A percentile compares a stretch with the other conserved stretches of the same genome.
Evolutionary conservation across 2,797 vertebrate genomes (phyloP).

Genomic region (Lepus oiostolus): DNA sequence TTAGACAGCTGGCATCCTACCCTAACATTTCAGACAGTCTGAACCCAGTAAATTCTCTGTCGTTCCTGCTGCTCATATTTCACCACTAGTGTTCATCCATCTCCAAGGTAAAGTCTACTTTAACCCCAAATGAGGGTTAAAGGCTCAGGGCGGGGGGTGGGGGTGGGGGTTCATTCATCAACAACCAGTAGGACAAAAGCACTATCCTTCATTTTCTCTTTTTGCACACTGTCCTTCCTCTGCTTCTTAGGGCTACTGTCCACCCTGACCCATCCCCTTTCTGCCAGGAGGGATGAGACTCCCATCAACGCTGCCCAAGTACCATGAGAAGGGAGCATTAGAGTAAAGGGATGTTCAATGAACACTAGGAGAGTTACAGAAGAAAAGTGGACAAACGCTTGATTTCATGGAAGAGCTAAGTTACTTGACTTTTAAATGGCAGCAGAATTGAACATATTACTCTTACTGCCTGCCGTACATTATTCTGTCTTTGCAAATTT

Average conservation of each 20-base stretch:
- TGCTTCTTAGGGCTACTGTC: not conserved
- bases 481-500: not conserved
- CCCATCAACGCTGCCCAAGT: not conserved
- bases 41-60: not conserved
- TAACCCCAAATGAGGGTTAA: not conserved
- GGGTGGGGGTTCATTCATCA: not conserved
- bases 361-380: not conserved
- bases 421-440: not conserved
- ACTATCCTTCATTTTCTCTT: not conserved
- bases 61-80: slow-evolving; percentile 19
- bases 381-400: not conserved
- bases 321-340: not conserved
- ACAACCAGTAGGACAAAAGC: not conserved
- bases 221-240: not conserved
- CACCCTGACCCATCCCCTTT: not conserved
- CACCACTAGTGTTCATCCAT: not conserved
- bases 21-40: slow-evolving; percentile 18
- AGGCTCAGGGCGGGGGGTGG: too few relatives aligned
- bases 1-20: slow-evolving; percentile 18
- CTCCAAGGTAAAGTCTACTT: not conserved
- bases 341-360: not conserved
- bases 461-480: not conserved
- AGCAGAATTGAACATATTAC: not conserved
- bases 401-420: slow-evolving; percentile 14
- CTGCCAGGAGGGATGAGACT: not conserved